Evolutionary conservation across 2,113 vertebrate species (phyloP), one percentile per base, ranked within the genome.

Genomic region (Anhinga anhinga): DNA sequence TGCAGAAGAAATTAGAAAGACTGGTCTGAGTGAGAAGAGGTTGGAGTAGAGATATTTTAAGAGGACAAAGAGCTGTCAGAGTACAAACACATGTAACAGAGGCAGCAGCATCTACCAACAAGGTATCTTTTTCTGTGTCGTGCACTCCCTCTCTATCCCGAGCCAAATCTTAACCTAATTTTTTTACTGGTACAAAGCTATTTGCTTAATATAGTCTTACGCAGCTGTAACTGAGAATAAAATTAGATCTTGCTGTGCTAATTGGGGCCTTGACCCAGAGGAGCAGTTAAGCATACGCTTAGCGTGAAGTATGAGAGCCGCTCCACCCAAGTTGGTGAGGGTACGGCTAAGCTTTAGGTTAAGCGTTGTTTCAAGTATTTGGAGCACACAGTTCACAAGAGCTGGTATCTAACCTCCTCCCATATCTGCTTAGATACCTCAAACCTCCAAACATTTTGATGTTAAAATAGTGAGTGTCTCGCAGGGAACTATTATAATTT

Each of bases 181-280:
- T 89, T 92, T 92, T 84, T 62, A 89, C 73, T 79, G 27, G 44
- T 95, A 62, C 45, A 58, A 95, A 95, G 42, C 8, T 5, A 72
- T 76, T 91, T 91, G 49, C 83, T 96, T 95, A 69, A 95, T 95
- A 92, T 76, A 96, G 77, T 84, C 70, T 76, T 72, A 76, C 2
- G 10, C 88, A 96, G 56, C 86, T 85, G 73, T 91, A 95, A 89
- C 73, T 65, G 65, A 87, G 86, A 94, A 92, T 79, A 95, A 88
- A 94, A 95, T 95, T 86, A 91, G 83, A 95, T 92, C 84, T 87
- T 42, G 65, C 77, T 84, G 70, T 93, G 73, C 91, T 97, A 93
- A 96, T 5, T 96, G 81, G 88, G 73, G 81, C 66, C 81, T 45
- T 8, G 23, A 89, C 83, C 92, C 91, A 95, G 95, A 85, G 86